Evolutionary conservation across 2,113 vertebrate genomes (phyloP).

Genomic region (Platysternon megacephalum): DNA sequence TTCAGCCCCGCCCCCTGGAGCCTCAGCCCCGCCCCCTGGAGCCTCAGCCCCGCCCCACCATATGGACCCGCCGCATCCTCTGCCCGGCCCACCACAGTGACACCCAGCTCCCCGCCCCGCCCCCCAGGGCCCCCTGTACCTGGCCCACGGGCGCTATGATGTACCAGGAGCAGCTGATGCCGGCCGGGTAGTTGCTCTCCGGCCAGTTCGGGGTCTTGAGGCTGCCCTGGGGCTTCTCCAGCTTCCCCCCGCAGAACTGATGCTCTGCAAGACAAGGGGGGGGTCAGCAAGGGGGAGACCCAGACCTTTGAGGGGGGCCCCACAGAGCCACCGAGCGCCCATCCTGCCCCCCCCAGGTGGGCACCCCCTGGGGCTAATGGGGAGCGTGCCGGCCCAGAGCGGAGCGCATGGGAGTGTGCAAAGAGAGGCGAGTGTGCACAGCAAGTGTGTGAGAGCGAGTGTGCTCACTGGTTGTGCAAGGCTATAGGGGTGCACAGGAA

Average conservation of each 20-base stretch:
- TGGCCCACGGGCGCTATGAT: slow-evolving; percentile 87
- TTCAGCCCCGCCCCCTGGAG: neutral
- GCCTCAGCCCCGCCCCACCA: too few species aligned
- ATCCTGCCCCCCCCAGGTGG: too few species aligned
- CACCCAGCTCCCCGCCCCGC: too few species aligned
- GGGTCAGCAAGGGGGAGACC: neutral
- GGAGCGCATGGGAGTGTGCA: neutral
- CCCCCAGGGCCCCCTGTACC: slow-evolving; percentile 25
- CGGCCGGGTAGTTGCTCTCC: slow-evolving; percentile 88
- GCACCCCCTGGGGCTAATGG: neutral
- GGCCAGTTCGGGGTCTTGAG: slow-evolving; percentile 93
- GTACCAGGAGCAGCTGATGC: slow-evolving; percentile 95
- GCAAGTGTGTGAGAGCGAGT: neutral
- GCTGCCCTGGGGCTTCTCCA: slow-evolving; percentile 87
- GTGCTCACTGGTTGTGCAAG: neutral
- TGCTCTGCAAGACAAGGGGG: slow-evolving; percentile 78
- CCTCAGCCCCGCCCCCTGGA: neutral
- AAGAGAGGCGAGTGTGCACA: neutral
- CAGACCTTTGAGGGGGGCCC: too few species aligned
- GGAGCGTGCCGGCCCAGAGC: too few species aligned
- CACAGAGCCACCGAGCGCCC: too few species aligned
- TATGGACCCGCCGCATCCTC: neutral
- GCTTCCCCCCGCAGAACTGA: slow-evolving; percentile 90
- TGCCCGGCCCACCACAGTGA: neutral
- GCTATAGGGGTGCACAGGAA: neutral